Evolutionary conservation across 2,797 vertebrate species (phyloP).

Genomic region (Triplophysa bombifrons): DNA sequence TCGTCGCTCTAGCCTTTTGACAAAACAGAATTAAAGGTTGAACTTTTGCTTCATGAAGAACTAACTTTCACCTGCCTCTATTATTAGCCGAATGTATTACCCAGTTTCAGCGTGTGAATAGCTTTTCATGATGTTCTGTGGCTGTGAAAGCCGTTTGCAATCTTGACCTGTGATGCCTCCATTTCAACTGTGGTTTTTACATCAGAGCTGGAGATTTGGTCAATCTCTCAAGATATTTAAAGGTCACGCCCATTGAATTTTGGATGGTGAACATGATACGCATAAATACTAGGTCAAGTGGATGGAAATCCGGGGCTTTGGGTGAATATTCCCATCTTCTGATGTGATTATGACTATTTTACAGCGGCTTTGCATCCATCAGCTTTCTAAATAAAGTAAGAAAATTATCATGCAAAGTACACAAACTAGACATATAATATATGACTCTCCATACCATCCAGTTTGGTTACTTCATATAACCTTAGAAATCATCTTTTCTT

Average conservation of each 20-base stretch:
- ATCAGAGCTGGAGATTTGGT: constrained; percentile 34
- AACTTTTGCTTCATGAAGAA: constrained; percentile 29
- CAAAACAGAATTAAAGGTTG: constrained; percentile 38
- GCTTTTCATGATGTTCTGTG: constrained; percentile 1
- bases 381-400: neutral
- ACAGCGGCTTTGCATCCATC: neutral
- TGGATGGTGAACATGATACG: constrained; percentile 11
- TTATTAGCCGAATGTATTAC: constrained; percentile 25
- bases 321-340: neutral
- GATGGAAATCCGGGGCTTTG: neutral
- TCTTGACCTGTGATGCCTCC: constrained; percentile 25
- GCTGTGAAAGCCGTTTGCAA: constrained; percentile 3
- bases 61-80: constrained; percentile 35
- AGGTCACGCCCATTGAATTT: constrained; percentile 41
- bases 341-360: neutral
- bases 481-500: constrained; percentile 28
- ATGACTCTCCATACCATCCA: no score
- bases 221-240: constrained; percentile 29
- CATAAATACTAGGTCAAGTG: constrained; percentile 27
- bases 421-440: no score
- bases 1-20: constrained; percentile 24
- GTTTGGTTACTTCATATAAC: neutral
- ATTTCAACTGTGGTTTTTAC: constrained; percentile 25
- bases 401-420: neutral
- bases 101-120: constrained; percentile 6